Evolutionary conservation across 2,113 vertebrate species (phyloP).

Genomic region (Misgurnus anguillicaudatus): DNA sequence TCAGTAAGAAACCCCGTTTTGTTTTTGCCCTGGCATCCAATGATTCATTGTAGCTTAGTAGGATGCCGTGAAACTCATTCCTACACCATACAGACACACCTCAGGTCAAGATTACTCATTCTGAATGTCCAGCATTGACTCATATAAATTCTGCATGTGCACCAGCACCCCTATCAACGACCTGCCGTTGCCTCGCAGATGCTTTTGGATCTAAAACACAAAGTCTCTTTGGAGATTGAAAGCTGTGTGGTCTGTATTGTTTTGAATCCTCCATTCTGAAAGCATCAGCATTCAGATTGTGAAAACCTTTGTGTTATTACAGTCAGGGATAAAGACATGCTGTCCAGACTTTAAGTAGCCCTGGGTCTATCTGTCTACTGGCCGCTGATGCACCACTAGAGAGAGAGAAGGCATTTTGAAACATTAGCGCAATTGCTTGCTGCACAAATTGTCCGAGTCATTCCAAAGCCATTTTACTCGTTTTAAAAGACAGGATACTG

Average conservation of each 20-base stretch:
- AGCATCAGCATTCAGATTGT: conserved; percentile 19
- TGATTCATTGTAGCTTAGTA: conserved; percentile 1
- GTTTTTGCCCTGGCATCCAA: neutral
- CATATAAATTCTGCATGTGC: neutral
- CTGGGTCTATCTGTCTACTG: neutral
- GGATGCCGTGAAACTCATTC: neutral
- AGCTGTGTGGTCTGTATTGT: neutral
- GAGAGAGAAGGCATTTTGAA: conserved; percentile 9
- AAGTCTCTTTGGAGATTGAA: neutral
- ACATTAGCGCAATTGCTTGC: conserved; percentile 32
- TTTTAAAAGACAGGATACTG: neutral
- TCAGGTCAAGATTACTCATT: conserved; percentile 25
- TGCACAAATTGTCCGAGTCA: conserved; percentile 16
- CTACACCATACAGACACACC: neutral
- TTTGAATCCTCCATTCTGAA: neutral
- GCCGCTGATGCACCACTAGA: neutral
- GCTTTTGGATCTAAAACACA: neutral
- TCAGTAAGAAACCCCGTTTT: neutral
- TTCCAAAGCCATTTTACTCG: conserved; percentile 7
- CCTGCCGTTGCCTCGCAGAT: no score
- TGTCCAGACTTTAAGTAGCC: neutral
- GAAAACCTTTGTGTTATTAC: neutral
- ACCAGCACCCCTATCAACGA: neutral
- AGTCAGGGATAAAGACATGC: conserved; percentile 27
- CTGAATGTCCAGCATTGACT: neutral